phyloP scores from a whole-genome alignment of 2,888 invertebrate genomes.

The Drosophila villosipedis region DNA sequence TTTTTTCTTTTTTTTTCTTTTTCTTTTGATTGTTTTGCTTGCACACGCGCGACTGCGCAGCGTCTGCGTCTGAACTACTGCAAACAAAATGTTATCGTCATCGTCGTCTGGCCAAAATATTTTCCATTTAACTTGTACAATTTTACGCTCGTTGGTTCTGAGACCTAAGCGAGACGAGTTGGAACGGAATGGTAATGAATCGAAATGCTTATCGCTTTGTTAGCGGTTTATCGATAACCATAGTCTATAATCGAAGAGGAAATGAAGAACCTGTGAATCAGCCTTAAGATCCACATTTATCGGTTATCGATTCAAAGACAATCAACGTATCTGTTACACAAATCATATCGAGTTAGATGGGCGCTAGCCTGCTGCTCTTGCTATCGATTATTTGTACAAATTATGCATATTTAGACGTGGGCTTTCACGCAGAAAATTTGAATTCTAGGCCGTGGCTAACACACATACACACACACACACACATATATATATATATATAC shows the following conservation, averaged over 20 bases:
- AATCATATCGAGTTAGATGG: neutral
- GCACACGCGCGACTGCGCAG: constrained; percentile 70
- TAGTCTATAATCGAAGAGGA: neutral
- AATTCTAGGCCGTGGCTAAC: constrained; percentile 60
- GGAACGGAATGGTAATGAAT: constrained; percentile 44
- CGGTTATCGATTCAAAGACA: neutral
- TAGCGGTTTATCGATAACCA: constrained; percentile 33
- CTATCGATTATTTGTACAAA: neutral
- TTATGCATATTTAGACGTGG: constrained; percentile 16
- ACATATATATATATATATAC: too few species aligned
- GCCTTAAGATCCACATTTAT: neutral
- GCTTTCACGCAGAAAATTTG: constrained; percentile 51
- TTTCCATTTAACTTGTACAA: constrained; percentile 67
- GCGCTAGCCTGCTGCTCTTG: neutral
- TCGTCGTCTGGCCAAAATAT: constrained; percentile 20
- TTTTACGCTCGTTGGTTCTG: constrained; percentile 68
- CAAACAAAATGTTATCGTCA: constrained; percentile 33
- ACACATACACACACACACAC: neutral
- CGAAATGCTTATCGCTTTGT: constrained; percentile 8
- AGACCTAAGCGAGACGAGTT: constrained; percentile 26
- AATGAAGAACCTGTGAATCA: too few species aligned
- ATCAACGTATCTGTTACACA: neutral
- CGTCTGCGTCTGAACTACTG: neutral
- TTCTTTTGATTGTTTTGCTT: constrained; percentile 15
- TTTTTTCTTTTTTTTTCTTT: constrained; percentile 21